Conservation (phyloP, 2,797 vertebrate species). For the Oryzias dopingdopingensis region DNA sequence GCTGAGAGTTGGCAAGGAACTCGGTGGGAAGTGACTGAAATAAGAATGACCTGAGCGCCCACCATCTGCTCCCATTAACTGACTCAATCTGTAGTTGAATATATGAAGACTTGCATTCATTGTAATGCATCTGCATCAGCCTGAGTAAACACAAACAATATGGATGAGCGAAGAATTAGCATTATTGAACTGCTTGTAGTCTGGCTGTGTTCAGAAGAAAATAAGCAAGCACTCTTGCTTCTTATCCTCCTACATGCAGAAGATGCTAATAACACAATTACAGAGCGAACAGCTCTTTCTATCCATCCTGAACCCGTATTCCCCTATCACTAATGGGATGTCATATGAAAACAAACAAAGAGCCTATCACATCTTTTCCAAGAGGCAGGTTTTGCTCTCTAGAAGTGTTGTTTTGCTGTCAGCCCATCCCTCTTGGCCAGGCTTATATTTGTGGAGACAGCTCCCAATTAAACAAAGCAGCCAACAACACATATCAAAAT, state of each 20-base stretch:
- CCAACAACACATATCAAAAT: slow-evolving; percentile 68
- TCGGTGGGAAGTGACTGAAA: slow-evolving; percentile 18
- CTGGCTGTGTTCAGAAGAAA: background rate
- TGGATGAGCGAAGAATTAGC: slow-evolving; percentile 14
- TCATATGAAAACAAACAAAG: slow-evolving; percentile 62
- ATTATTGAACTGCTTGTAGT: slow-evolving; percentile 14
- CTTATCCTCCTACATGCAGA: slow-evolving; percentile 12
- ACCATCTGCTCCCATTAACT: background rate
- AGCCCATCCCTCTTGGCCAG: slow-evolving; percentile 48
- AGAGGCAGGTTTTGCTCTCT: slow-evolving; percentile 56
- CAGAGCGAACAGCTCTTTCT: slow-evolving; percentile 30
- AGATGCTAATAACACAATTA: slow-evolving; percentile 55
- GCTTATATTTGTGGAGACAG: slow-evolving; percentile 60
- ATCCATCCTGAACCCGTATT: slow-evolving; percentile 40
- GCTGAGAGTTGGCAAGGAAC: too few relatives aligned
- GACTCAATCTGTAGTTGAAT: slow-evolving; percentile 6
- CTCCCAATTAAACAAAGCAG: slow-evolving; percentile 70
- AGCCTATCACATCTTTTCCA: slow-evolving; percentile 61
- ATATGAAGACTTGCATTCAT: background rate
- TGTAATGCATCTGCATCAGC: background rate
- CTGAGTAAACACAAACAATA: slow-evolving; percentile 13
- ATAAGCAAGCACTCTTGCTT: slow-evolving; percentile 12
- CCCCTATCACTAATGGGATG: slow-evolving; percentile 57
- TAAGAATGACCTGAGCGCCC: slow-evolving; percentile 15
- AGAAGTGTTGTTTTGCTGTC: slow-evolving; percentile 68